Conservation (phyloP, 2,797 vertebrate species). For the Gallinago stenura region DNA sequence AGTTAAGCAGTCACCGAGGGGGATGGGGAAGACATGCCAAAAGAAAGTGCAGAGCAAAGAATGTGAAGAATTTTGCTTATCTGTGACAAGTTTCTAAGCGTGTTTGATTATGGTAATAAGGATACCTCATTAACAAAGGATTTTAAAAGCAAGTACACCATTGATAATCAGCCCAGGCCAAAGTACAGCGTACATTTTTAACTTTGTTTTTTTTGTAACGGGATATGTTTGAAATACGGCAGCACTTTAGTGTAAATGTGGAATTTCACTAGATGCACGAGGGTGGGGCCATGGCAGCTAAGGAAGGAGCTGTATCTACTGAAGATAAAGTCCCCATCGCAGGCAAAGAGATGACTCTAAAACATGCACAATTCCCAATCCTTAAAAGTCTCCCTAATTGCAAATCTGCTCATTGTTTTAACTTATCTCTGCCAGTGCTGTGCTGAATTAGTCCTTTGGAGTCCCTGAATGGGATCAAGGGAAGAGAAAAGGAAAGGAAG, state of each 20-base stretch:
- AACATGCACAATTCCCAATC: background rate
- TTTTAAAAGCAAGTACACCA: constrained; percentile 49
- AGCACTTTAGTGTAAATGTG: background rate
- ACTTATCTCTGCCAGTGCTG: constrained; percentile 32
- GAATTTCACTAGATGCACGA: constrained; percentile 29
- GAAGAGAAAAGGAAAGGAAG: constrained; percentile 27
- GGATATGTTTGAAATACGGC: background rate
- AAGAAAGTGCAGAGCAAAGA: constrained; percentile 59
- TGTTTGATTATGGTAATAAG: constrained; percentile 69
- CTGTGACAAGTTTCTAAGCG: constrained; percentile 59
- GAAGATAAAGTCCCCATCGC: background rate
- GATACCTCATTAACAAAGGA: constrained; percentile 55
- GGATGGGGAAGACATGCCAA: constrained; percentile 38
- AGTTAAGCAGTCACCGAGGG: background rate
- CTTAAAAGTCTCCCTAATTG: constrained; percentile 44
- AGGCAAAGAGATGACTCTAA: background rate
- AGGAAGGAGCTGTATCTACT: constrained; percentile 26
- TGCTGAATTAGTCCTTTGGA: constrained; percentile 59
- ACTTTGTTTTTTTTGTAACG: background rate
- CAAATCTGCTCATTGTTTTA: constrained; percentile 55
- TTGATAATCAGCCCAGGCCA: constrained; percentile 48
- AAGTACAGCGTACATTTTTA: background rate
- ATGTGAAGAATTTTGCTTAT: constrained; percentile 71
- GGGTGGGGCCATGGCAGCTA: background rate
- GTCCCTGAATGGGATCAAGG: constrained; percentile 39